Base-by-base conservation (phyloP, 2,113 vertebrate genomes). In the Alaudala cheleensis region DNA sequence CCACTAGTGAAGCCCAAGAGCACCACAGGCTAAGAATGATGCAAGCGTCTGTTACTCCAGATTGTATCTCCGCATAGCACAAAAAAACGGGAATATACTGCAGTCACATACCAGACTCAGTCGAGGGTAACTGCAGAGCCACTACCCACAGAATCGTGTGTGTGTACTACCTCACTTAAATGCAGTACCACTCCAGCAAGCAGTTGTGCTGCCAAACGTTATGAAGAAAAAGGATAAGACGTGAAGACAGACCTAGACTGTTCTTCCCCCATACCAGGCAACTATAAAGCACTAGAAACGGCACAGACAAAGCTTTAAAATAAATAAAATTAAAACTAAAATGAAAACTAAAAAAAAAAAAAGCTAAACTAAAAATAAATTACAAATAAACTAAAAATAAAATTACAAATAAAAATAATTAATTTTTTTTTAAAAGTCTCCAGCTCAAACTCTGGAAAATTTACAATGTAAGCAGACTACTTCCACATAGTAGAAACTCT, bases 41-140 rank as follows among this genome's bases (percentile, higher is more conserved):
- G 9, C 24, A 45, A 50, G 15, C 20, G 76, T 11, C 39, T 67
- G 7, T 8, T n/a, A 62, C 17, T 42, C 40, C 37, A 61, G 25
- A n/a, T 1, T 14, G 7, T 9, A 67, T 4, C 25, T 54, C 64
- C 31, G n/a, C 0, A 0, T 2, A 78, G n/a, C 40, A 65, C 23
- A 72, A 5, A 87, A 45, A 77, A 89, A 66, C 11, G 10, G 21
- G 19, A 57, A 80, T 20, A 42, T 15, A 58, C 17, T 37, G 28
- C 51, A 42, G 47, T 22, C 49, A 78, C 14, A 56, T 2, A 39
- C 8, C 33, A 73, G 33, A 50, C 21, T 42, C 71, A 54, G 25
- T 16, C 79, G 5, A 54, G 20, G 5, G 37, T 37, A 81, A 77
- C 31, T 26, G 31, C 2, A 70, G 21, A 80, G 64, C 31, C 56